Evolutionary conservation across 2,888 invertebrate genomes (phyloP), one percentile per base, ranked within the genome.

Genomic region (Nephrocerus scutellatus): DNA sequence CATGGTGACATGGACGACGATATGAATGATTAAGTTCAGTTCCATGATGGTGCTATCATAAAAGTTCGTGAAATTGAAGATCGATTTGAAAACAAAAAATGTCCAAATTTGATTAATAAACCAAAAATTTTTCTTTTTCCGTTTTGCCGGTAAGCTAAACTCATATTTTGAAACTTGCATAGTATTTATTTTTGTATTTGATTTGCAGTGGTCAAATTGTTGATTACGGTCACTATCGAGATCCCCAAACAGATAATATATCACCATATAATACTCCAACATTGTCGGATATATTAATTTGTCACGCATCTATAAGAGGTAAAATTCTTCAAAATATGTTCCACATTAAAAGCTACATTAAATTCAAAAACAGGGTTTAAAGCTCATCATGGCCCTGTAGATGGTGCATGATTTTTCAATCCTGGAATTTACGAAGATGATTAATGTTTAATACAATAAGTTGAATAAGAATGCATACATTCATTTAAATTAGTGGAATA

Each of bases 111-210:
- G 42, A 53, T 60, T 8, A 69, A 72, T 36, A 76, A 80, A 54
- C 83, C 84, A 15, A 84, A 84, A 67, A 76, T 84, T 38, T 79
- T 84, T 56, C 72, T 84, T 41, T 82, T 83, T 56, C 84, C 84
- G 56, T 76, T 76, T 48, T 84, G 83, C 64, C 73, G 71, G n/a
- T n/a, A n/a, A n/a, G n/a, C n/a, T n/a, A n/a, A n/a, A n/a, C n/a
- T n/a, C n/a, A n/a, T n/a, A n/a, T n/a, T n/a, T n/a, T n/a, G n/a
- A n/a, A n/a, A n/a, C n/a, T n/a, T n/a, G n/a, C n/a, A n/a, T n/a
- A n/a, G n/a, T n/a, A n/a, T n/a, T n/a, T n/a, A n/a, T n/a, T n/a
- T n/a, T n/a, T n/a, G n/a, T n/a, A n/a, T n/a, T n/a, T n/a, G n/a
- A n/a, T n/a, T n/a, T n/a, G n/a, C n/a, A n/a, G 71, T 28, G 72